Percentiles rank a stretch among this genome's conserved stretches.
Evolutionary conservation across 2,888 invertebrate species (phyloP).

Genomic region (Tryphoninae sp.): DNA sequence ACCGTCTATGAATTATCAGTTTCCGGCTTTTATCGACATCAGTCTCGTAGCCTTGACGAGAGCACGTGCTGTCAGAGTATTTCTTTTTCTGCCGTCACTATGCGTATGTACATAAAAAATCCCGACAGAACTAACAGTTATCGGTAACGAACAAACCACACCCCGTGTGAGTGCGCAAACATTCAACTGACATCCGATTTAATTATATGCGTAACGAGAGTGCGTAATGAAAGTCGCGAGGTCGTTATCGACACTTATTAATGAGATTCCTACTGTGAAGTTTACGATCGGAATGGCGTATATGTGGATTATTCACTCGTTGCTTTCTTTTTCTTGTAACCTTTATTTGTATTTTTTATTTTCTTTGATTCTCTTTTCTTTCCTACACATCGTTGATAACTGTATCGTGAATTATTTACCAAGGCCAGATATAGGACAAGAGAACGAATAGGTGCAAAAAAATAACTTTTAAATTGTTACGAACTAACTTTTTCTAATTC

Average conservation of each 20-base stretch:
- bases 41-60: slow-evolving; percentile 51
- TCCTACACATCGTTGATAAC: slow-evolving; percentile 14
- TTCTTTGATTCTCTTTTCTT: slow-evolving; percentile 18
- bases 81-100: slow-evolving; percentile 43
- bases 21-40: slow-evolving; percentile 49
- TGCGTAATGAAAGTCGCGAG: slow-evolving; percentile 66
- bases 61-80: slow-evolving; percentile 35
- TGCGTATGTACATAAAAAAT: background rate
- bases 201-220: slow-evolving; percentile 68
- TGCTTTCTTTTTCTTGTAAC: slow-evolving; percentile 31
- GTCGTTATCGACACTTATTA: slow-evolving; percentile 61
- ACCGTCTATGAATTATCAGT: slow-evolving; percentile 19
- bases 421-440: background rate
- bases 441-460: slow-evolving; percentile 11
- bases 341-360: slow-evolving; percentile 19
- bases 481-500: slow-evolving; percentile 49
- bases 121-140: slow-evolving; percentile 28
- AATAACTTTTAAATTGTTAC: slow-evolving; percentile 9
- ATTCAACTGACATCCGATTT: slow-evolving; percentile 23
- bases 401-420: slow-evolving; percentile 1
- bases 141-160: slow-evolving; percentile 40
- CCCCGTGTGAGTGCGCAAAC: slow-evolving; percentile 21
- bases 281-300: slow-evolving; percentile 53
- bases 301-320: slow-evolving; percentile 28
- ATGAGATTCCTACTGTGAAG: slow-evolving; percentile 40